Evolutionary conservation across 2,888 invertebrate genomes (phyloP).

Genomic region (Harmothoe impar): DNA sequence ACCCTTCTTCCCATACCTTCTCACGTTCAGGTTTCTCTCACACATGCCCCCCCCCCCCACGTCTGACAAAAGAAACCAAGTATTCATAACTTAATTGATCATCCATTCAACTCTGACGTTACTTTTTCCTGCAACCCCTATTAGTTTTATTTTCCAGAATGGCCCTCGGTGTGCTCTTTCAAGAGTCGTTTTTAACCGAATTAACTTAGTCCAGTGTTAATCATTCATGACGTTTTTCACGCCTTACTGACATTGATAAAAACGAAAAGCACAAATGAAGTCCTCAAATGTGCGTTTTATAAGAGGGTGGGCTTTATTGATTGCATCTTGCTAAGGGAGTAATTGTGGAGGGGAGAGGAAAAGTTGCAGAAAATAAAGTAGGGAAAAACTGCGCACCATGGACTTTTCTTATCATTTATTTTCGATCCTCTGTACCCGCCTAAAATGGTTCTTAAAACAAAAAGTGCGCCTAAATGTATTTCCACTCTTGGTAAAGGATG

Average conservation of each 20-base stretch:
- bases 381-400: background rate
- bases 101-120: background rate
- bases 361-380: background rate
- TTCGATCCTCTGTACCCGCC: background rate
- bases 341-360: background rate
- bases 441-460: constrained; percentile 15
- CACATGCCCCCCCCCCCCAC: background rate
- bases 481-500: constrained; percentile 24
- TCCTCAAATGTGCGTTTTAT: constrained; percentile 20
- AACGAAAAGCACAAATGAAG: constrained; percentile 29
- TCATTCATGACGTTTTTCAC: background rate
- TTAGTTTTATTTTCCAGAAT: background rate
- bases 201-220: constrained; percentile 20
- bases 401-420: background rate
- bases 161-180: background rate
- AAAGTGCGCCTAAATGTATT: constrained; percentile 10
- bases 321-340: background rate
- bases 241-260: background rate
- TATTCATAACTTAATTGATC: background rate
- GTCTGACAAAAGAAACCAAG: background rate
- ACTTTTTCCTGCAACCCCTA: background rate
- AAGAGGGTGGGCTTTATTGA: background rate
- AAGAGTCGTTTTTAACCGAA: background rate
- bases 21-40: background rate
- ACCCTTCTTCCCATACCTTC: constrained; percentile 4